phyloP scores from a whole-genome alignment of 2,888 invertebrate species.

The Ypsolopha sequella region DNA sequence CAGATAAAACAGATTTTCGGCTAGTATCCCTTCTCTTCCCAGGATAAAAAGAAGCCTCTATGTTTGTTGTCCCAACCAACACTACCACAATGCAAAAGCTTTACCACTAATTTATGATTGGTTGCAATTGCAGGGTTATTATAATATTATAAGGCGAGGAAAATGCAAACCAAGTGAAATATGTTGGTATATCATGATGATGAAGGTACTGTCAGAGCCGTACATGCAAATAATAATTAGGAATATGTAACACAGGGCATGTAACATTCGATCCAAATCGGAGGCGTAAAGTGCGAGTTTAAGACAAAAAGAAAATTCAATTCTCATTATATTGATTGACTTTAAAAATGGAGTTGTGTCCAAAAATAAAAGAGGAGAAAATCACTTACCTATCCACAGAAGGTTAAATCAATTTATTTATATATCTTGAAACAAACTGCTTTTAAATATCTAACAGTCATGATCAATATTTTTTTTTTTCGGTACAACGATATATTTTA shows the following conservation, averaged over 20 bases:
- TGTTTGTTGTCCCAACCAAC: no score
- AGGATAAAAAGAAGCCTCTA: no score
- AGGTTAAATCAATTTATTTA: no score
- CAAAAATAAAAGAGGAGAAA: background rate
- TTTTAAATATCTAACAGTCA: no score
- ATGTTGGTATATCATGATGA: background rate
- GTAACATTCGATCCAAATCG: conserved; percentile 8
- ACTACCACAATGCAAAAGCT: background rate
- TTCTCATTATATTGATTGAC: background rate
- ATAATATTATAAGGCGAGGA: background rate
- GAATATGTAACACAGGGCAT: conserved; percentile 22
- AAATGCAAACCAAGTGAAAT: background rate
- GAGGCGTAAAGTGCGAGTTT: background rate
- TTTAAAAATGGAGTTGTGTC: background rate
- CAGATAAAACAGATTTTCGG: no score
- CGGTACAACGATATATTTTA: no score
- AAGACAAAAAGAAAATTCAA: background rate
- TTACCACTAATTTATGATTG: background rate
- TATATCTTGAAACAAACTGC: no score
- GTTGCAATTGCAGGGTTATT: background rate
- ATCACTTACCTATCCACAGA: no score
- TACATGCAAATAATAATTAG: conserved; percentile 14
- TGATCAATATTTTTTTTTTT: conserved; percentile 3
- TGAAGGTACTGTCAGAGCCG: conserved; percentile 7
- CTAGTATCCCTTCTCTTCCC: no score